phyloP scores from a whole-genome alignment of 2,113 vertebrate species.

The Zosterops pallidus region DNA sequence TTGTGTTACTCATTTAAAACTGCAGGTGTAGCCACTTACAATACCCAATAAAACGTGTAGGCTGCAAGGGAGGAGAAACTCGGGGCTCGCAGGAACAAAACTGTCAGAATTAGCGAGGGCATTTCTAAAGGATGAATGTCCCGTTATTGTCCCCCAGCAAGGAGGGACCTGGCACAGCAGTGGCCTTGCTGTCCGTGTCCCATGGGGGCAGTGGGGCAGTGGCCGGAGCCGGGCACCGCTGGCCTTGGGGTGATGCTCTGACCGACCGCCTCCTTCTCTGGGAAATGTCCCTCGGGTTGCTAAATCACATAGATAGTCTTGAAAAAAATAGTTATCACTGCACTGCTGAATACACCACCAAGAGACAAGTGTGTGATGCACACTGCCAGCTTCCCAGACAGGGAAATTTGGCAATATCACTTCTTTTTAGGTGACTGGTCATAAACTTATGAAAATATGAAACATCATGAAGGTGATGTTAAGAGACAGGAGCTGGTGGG shows the following conservation, averaged over 20 bases:
- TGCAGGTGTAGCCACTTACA: conserved; percentile 90
- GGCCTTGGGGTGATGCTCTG: neutral
- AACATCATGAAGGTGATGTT: neutral
- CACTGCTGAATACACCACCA: neutral
- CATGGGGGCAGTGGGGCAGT: neutral
- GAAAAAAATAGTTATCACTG: neutral
- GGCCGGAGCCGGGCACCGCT: neutral
- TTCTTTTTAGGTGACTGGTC: neutral
- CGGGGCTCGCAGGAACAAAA: neutral
- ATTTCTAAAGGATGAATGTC: conserved; percentile 63
- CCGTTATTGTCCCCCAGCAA: neutral
- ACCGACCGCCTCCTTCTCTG: rapidly evolving
- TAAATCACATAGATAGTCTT: neutral
- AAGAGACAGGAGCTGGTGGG: neutral
- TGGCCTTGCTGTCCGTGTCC: neutral
- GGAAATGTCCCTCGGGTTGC: neutral
- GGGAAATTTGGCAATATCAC: rapidly evolving
- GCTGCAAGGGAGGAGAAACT: conserved; percentile 36
- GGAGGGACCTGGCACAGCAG: neutral
- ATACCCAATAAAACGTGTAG: conserved; percentile 80
- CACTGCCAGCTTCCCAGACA: no score
- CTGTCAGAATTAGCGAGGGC: conserved; percentile 21
- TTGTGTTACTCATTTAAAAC: conserved; percentile 83
- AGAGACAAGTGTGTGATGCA: neutral
- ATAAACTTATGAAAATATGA: neutral